A percentile compares a stretch with the other conserved stretches of the same genome.
Conservation (phyloP, 1,140 invertebrate species). For the Planococcus citri region DNA sequence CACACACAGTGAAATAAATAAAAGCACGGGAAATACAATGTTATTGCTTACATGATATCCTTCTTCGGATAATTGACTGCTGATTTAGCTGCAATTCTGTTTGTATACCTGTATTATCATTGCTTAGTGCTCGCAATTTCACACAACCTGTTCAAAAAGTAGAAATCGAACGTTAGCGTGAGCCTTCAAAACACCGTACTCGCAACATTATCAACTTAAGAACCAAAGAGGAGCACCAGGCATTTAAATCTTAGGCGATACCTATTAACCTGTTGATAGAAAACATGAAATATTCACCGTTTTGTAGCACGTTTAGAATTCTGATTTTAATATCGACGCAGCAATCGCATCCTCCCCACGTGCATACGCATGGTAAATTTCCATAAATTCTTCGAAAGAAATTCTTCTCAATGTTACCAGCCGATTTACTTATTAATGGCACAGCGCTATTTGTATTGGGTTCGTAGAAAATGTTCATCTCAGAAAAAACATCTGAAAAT, state of each 20-base stretch:
- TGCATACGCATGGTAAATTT: not conserved
- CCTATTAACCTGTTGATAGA: too few species aligned
- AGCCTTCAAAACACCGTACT: too few species aligned
- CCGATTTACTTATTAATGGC: not conserved
- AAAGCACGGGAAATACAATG: too few species aligned
- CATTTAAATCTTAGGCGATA: too few species aligned
- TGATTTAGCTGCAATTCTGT: not conserved
- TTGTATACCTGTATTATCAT: not conserved
- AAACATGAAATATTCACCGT: too few species aligned
- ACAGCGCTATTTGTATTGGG: not conserved
- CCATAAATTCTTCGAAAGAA: not conserved
- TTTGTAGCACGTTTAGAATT: not conserved
- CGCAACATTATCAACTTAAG: too few species aligned
- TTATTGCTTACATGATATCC: not conserved
- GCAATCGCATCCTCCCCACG: not conserved
- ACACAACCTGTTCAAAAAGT: not conserved
- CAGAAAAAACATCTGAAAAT: not conserved
- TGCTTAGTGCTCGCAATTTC: not conserved
- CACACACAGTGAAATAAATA: not conserved
- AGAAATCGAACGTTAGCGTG: too few species aligned
- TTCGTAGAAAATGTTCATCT: not conserved
- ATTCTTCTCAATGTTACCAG: not conserved
- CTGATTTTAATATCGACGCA: not conserved
- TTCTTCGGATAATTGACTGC: not conserved
- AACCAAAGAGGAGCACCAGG: too few species aligned